phyloP scores from a whole-genome alignment of 2,797 vertebrate genomes.

The Chloroceryle inda region DNA sequence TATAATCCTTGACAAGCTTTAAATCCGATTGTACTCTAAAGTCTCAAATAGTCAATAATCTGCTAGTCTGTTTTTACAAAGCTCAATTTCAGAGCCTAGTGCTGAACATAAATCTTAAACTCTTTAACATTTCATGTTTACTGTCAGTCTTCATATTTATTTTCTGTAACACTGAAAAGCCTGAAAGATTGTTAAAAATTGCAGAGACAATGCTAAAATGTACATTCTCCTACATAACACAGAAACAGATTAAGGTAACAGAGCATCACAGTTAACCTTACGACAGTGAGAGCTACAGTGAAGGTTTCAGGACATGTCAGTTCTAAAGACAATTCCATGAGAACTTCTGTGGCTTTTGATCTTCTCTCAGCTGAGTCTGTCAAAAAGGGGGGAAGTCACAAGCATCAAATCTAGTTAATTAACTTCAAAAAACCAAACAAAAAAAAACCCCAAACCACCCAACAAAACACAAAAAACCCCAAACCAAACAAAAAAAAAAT shows the following conservation, averaged over 20 bases:
- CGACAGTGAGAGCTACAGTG: background rate
- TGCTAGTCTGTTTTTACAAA: background rate
- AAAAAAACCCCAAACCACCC: background rate
- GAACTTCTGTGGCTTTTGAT: background rate
- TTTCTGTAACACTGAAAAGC: background rate
- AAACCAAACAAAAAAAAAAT: background rate
- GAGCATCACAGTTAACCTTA: background rate
- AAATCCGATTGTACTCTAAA: constrained; percentile 10
- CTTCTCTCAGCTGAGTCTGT: background rate
- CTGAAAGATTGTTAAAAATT: background rate
- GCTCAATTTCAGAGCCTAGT: background rate
- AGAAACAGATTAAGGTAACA: background rate
- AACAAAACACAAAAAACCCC: too few relatives aligned
- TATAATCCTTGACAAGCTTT: background rate
- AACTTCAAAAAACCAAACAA: background rate
- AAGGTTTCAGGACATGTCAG: background rate
- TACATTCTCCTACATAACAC: background rate
- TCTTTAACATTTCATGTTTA: background rate
- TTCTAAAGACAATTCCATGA: background rate
- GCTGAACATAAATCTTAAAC: background rate
- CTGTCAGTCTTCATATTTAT: background rate
- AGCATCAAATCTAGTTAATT: background rate
- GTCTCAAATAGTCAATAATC: constrained; percentile 8
- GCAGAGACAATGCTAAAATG: background rate
- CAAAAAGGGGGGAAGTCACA: background rate